A percentile compares a stretch with the other conserved stretches of the same genome.
Conservation (phyloP, 2,888 invertebrate genomes). For the Phorcus lineatus region DNA sequence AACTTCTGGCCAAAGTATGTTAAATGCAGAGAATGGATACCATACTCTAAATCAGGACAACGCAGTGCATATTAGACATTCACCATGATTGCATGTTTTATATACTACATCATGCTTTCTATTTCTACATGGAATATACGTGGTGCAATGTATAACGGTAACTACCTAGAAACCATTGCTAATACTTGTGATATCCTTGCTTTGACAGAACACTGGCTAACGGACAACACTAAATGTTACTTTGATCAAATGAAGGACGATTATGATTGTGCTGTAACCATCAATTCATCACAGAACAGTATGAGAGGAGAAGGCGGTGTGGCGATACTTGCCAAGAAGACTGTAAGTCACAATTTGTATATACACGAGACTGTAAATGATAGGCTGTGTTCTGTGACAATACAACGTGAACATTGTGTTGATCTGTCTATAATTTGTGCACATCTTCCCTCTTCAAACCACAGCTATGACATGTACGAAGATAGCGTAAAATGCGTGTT, state of each 20-base stretch:
- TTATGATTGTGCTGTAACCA: not conserved
- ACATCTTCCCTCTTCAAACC: not conserved
- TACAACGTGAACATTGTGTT: not conserved
- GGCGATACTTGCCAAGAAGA: not conserved
- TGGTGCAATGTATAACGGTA: not conserved
- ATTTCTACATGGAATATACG: not conserved
- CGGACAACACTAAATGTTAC: not conserved
- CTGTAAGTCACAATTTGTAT: not conserved
- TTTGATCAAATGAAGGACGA: not conserved
- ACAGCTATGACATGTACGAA: not conserved
- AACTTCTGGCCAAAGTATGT: not conserved
- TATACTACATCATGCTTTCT: not conserved
- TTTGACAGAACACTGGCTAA: not conserved
- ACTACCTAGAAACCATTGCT: not conserved
- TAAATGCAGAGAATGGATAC: conserved; percentile 1
- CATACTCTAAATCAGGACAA: not conserved
- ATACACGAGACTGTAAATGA: not conserved
- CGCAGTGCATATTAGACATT: not conserved
- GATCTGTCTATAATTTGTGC: not conserved
- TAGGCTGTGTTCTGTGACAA: not conserved
- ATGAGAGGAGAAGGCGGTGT: not conserved
- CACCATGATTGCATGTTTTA: not conserved
- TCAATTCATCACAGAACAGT: not conserved
- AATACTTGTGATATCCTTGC: not conserved
- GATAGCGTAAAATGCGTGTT: not conserved